Evolutionary conservation across 2,113 vertebrate species (phyloP).

Genomic region (Phycodurus eques): DNA sequence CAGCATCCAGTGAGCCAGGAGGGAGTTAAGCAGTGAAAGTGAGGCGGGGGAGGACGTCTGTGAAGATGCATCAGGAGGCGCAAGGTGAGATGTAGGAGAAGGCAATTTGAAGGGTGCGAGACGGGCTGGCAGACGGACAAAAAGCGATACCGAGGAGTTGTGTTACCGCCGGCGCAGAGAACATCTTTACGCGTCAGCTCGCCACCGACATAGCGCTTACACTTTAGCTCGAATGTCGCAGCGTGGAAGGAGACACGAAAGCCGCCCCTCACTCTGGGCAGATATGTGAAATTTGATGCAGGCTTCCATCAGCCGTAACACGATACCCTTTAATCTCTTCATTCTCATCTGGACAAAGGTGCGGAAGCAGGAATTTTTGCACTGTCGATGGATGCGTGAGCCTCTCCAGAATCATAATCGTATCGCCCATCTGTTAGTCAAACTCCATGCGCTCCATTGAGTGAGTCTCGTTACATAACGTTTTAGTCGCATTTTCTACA

Average conservation of each 20-base stretch:
- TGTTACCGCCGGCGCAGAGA: not conserved
- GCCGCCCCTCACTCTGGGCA: not conserved
- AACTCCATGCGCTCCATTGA: no score
- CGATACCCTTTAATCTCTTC: slow-evolving; percentile 16
- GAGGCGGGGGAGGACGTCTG: not conserved
- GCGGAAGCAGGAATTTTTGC: not conserved
- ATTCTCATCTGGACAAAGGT: slow-evolving; percentile 13
- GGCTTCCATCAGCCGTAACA: slow-evolving; percentile 19
- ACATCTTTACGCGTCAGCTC: slow-evolving; percentile 21
- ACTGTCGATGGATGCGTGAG: not conserved
- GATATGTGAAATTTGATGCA: slow-evolving; percentile 29
- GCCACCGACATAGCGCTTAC: slow-evolving; percentile 15
- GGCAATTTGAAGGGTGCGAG: not conserved
- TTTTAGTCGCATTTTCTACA: no score
- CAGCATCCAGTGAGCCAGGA: slow-evolving; percentile 12
- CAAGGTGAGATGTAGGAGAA: not conserved
- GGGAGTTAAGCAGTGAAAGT: slow-evolving; percentile 3
- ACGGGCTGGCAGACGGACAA: not conserved
- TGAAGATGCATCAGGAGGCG: not conserved
- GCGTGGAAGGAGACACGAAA: slow-evolving; percentile 16
- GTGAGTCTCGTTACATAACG: no score
- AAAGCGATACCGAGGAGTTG: slow-evolving; percentile 9
- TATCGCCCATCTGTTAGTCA: no score
- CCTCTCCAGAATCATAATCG: not conserved
- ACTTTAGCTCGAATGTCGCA: slow-evolving; percentile 16